Conservation (phyloP, 2,888 invertebrate genomes). For the Bembecia ichneumoniformis region DNA sequence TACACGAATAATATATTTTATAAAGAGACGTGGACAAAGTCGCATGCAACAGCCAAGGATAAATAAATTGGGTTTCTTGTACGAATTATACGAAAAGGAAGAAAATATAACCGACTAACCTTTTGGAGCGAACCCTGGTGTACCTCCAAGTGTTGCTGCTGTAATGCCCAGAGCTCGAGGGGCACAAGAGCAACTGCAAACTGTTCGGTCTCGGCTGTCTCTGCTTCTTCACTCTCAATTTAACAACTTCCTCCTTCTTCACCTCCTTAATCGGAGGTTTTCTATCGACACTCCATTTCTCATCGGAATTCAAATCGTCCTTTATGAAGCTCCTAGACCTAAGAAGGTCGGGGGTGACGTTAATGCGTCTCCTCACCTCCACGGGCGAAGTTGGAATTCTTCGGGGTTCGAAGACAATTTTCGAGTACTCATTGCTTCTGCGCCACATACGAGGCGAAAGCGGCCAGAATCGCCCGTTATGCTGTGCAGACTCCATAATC, state of each 20-base stretch:
- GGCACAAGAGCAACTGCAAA: conserved; percentile 57
- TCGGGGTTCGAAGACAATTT: conserved; percentile 61
- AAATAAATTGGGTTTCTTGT: no score
- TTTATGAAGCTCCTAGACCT: conserved; percentile 44
- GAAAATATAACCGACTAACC: conserved; percentile 30
- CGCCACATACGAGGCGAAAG: conserved; percentile 62
- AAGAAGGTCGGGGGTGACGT: conserved; percentile 50
- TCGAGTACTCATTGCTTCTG: conserved; percentile 60
- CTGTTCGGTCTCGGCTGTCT: conserved; percentile 61
- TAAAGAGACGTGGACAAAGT: no score
- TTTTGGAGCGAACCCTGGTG: conserved; percentile 58
- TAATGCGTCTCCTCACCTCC: conserved; percentile 36
- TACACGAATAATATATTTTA: no score
- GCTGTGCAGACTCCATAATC: conserved; percentile 63
- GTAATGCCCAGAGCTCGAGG: conserved; percentile 60
- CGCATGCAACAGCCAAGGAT: no score
- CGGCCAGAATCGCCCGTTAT: conserved; percentile 59
- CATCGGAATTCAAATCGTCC: conserved; percentile 50
- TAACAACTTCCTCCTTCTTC: conserved; percentile 52
- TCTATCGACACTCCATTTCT: conserved; percentile 48
- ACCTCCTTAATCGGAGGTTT: conserved; percentile 48
- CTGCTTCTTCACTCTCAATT: conserved; percentile 50
- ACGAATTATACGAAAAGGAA: no score
- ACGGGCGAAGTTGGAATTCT: conserved; percentile 52
- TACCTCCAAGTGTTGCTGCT: conserved; percentile 65